Evolutionary conservation across 2,113 vertebrate genomes (phyloP), one percentile per base, ranked within the genome.

Genomic region (Maccullochella peelii): DNA sequence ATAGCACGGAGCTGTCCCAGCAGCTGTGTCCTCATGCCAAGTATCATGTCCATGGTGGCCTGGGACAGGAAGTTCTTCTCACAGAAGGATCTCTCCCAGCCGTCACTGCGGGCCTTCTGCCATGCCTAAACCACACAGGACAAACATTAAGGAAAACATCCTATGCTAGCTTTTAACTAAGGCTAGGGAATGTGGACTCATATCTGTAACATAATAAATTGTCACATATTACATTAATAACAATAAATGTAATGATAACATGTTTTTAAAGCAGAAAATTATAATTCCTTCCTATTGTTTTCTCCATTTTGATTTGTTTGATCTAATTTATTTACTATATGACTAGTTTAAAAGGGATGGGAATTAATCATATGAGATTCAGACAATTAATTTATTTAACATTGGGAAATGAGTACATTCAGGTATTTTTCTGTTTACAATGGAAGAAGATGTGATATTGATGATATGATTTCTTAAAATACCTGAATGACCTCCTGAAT

Each of bases 31-130:
- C 98, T 97, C 97, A 99, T 97, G 86, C 97, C 97, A 20, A 97
- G 89, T 0, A 99, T 97, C 88, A 98, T 97, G 91, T 99, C 96
- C 98, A 99, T 97, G 0, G 97, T 97, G 86, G 98, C 97, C 87
- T 98, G 97, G 57, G 98, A 99, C 47, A 99, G 88, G 85, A 98
- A 99, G 91, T 98, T 98, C 88, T 97, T 98, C 84, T 99, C 97
- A 94, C 98, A 99, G 91, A 99, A 99, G 23, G 95, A 88, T 89
- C 97, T 96, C 81, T 98, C 98, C 96, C 97, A 98, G 21, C 98
- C 97, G 54, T 99, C 97, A 85, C 93, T 96, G 73, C 96, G 93
- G 2, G 98, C 97, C 75, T 97, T 99, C 93, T 99, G 97, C 98
- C 98, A 99, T 0, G 96, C 97, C 98, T 99, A 70, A 61, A 63